Percentiles rank a stretch among this genome's conserved stretches.
Conservation (phyloP, 2,113 vertebrate species). For the Semnornis frantzii region DNA sequence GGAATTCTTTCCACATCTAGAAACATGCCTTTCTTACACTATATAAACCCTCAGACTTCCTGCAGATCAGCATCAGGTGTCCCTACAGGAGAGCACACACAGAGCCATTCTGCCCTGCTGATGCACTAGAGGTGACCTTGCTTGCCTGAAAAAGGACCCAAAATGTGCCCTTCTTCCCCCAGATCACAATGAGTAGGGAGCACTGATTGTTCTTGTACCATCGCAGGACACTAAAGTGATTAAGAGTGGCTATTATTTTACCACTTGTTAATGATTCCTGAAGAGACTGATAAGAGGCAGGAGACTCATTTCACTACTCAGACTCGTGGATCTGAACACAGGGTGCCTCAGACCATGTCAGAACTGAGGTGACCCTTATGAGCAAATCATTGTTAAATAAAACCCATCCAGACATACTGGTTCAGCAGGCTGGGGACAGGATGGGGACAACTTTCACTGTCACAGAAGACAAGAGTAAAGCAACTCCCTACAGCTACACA, state of each 20-base stretch:
- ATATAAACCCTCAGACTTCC: neutral
- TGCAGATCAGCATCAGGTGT: neutral
- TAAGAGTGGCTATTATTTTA: slow-evolving; percentile 22
- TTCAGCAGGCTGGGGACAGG: neutral
- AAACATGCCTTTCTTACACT: neutral
- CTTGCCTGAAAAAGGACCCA: neutral
- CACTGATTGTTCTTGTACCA: neutral
- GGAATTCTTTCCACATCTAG: neutral
- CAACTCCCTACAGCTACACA: neutral
- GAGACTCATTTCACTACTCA: neutral
- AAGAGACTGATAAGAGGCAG: neutral
- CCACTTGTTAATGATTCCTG: slow-evolving; percentile 29
- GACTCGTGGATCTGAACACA: neutral
- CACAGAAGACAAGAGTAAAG: neutral
- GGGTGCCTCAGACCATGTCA: neutral
- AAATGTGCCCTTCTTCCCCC: neutral
- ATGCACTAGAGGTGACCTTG: neutral
- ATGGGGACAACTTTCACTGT: neutral
- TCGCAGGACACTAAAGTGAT: neutral
- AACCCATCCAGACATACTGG: neutral
- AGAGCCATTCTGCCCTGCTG: neutral
- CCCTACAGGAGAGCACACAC: neutral
- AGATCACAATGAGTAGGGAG: neutral
- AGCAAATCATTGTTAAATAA: neutral
- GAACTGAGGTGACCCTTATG: neutral